Conservation (phyloP, 2,888 invertebrate genomes). For the Nephrotoma appendiculata region DNA sequence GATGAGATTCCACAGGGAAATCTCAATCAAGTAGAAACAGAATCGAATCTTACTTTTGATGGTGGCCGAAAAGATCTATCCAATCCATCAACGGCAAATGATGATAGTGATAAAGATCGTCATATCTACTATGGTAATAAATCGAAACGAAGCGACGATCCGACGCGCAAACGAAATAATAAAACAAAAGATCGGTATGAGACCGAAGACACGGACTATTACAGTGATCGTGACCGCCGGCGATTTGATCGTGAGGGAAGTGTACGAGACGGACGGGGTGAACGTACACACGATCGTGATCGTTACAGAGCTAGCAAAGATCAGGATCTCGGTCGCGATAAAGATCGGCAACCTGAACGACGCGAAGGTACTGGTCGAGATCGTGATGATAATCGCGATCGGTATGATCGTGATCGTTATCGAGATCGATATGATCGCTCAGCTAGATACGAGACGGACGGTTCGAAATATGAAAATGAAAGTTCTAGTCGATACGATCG, state of each 20-base stretch:
- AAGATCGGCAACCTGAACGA: conserved; percentile 17
- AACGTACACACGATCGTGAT: conserved; percentile 11
- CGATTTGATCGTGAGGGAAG: conserved; percentile 35
- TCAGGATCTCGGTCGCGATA: conserved; percentile 25
- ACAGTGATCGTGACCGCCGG: conserved; percentile 46
- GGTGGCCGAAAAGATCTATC: conserved; percentile 19
- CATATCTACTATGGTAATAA: conserved; percentile 9
- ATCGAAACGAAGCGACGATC: conserved; percentile 26
- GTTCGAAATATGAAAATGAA: conserved; percentile 54
- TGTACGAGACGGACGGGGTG: conserved; percentile 21
- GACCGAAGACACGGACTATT: conserved; percentile 50
- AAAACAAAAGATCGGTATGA: conserved; percentile 38
- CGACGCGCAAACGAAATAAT: conserved; percentile 15
- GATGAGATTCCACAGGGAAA: conserved; percentile 19
- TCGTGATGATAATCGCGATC: conserved; percentile 29
- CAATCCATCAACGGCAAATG: conserved; percentile 24
- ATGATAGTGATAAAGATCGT: conserved; percentile 26
- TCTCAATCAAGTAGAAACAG: conserved; percentile 13
- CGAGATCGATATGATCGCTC: conserved; percentile 20
- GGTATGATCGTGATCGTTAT: conserved; percentile 28
- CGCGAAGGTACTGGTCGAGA: conserved; percentile 15
- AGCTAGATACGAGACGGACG: conserved; percentile 42
- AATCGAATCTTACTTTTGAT: conserved; percentile 15
- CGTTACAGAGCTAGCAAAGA: conserved; percentile 26
- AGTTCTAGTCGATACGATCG: conserved; percentile 27